Evolutionary conservation across 2,888 invertebrate species (phyloP).

Genomic region (Athalia rosae): DNA sequence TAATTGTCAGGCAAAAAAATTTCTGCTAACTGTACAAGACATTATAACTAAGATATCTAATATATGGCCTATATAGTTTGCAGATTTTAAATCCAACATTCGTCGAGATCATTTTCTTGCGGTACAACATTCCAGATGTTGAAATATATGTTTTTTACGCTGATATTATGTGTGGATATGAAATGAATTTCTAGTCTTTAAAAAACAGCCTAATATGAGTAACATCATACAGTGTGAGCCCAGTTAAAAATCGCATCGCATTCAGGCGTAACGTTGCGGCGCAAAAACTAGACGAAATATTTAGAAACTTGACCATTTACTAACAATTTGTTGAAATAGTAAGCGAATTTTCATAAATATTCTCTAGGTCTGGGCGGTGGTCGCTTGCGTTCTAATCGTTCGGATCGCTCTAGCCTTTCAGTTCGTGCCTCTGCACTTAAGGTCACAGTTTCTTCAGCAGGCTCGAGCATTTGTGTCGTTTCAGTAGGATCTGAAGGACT

Average conservation of each 20-base stretch:
- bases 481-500: constrained; percentile 77
- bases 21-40: constrained; percentile 22
- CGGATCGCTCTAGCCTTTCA: constrained; percentile 59
- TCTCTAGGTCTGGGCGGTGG: constrained; percentile 70
- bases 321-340: constrained; percentile 35
- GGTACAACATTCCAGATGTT: constrained; percentile 9
- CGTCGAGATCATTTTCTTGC: not conserved
- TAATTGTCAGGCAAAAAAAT: not conserved
- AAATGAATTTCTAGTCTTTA: constrained; percentile 10
- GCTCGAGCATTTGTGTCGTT: constrained; percentile 75
- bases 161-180: constrained; percentile 4
- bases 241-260: constrained; percentile 1
- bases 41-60: not conserved
- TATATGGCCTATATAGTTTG: not conserved
- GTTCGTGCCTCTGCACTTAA: constrained; percentile 54
- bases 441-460: constrained; percentile 64
- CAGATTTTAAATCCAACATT: constrained; percentile 10
- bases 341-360: constrained; percentile 69
- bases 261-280: constrained; percentile 26
- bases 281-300: constrained; percentile 39
- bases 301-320: constrained; percentile 37
- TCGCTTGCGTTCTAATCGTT: constrained; percentile 66
- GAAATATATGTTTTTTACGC: not conserved
- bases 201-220: not conserved
- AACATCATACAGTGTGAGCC: not conserved